These are phyloP conservation scores for Sebastes schlegelii DNA, from an alignment of 2,113 vertebrate species.

Conservation along the genomic window DNA sequence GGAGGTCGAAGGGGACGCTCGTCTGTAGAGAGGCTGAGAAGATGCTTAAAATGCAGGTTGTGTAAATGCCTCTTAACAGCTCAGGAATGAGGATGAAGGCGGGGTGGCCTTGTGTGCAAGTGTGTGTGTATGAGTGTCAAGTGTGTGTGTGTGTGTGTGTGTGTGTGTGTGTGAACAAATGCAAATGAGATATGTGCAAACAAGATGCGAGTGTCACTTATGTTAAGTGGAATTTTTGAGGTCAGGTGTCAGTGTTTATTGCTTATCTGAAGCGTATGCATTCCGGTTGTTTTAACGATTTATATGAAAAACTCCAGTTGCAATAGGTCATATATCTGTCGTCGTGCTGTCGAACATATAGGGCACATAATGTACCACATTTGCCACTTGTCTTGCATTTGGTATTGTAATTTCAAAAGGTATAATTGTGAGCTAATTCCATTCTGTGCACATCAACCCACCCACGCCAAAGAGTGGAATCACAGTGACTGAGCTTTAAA, in stretches of 20 bases:
- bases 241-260: not conserved
- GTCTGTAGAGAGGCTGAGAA: conserved; percentile 5
- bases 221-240: conserved; percentile 13
- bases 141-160: conserved; percentile 13
- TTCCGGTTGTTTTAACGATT: not conserved
- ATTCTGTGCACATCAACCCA: conserved; percentile 48
- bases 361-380: not conserved
- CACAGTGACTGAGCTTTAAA: conserved; percentile 39
- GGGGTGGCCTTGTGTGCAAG: not conserved
- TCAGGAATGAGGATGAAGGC: conserved; percentile 45
- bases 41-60: conserved; percentile 50
- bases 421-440: conserved; percentile 45
- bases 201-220: not conserved
- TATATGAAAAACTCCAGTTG: not conserved
- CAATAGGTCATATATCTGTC: not conserved
- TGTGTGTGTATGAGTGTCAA: not conserved
- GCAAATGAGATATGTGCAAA: conserved; percentile 12
- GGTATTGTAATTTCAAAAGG: conserved; percentile 36
- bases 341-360: not conserved
- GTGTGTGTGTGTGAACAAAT: conserved; percentile 25
- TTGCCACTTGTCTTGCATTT: not conserved
- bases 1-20: conserved; percentile 27
- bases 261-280: not conserved
- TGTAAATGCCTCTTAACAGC: conserved; percentile 56
- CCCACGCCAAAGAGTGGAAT: conserved; percentile 43